phyloP scores from a whole-genome alignment of 2,888 invertebrate species.

The Phalangium opilio region DNA sequence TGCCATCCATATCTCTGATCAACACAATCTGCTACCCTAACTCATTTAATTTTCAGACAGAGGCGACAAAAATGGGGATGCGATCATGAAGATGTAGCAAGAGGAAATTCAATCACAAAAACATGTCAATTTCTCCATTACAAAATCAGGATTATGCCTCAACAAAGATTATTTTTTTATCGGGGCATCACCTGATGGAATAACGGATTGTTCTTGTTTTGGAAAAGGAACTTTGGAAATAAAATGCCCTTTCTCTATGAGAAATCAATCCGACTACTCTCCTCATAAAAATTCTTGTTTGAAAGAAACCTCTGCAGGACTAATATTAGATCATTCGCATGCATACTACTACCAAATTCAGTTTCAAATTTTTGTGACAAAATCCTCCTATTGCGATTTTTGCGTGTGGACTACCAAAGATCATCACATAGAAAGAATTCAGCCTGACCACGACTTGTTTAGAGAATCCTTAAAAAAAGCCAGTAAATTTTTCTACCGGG shows the following conservation, averaged over 20 bases:
- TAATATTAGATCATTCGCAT: too few species aligned
- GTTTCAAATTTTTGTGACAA: too few species aligned
- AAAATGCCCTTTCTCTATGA: not conserved
- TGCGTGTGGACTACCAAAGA: too few species aligned
- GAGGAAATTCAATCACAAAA: not conserved
- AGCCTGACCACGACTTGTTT: too few species aligned
- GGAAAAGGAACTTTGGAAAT: not conserved
- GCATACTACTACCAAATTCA: too few species aligned
- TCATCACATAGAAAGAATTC: too few species aligned
- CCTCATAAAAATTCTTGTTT: too few species aligned
- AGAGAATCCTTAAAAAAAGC: too few species aligned
- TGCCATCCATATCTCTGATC: not conserved
- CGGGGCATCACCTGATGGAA: not conserved
- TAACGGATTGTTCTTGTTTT: not conserved
- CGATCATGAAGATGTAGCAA: not conserved
- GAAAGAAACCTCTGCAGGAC: too few species aligned
- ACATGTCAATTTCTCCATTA: not conserved
- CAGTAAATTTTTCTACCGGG: too few species aligned
- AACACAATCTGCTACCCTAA: not conserved
- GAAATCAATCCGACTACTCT: too few species aligned
- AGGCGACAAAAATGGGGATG: not conserved
- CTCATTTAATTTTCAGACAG: not conserved
- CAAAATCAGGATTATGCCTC: not conserved
- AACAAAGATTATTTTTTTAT: not conserved
- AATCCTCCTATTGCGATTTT: too few species aligned